These are phyloP conservation scores for Phrynocephalus vlangalii DNA, from an alignment of 2,797 vertebrate genomes.

Conservation along the genomic window DNA sequence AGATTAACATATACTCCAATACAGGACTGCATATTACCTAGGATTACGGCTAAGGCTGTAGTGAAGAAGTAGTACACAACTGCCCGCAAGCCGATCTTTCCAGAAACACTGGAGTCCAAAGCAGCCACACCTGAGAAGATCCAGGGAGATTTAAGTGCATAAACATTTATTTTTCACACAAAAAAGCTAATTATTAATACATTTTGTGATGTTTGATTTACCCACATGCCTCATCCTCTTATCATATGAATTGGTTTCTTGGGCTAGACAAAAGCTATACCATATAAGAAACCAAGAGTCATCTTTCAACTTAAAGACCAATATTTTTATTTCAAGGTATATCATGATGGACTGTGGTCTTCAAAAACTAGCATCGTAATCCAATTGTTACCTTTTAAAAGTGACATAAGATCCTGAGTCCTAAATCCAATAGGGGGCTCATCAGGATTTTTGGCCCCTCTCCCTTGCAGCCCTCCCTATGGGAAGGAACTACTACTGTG, in stretches of 20 bases:
- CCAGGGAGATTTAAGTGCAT: slow-evolving; percentile 16
- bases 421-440: too few species aligned
- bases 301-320: background rate
- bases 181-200: background rate
- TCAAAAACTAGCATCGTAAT: background rate
- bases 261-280: background rate
- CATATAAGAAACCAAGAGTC: background rate
- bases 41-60: slow-evolving; percentile 91
- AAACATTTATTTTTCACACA: slow-evolving; percentile 2
- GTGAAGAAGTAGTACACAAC: slow-evolving; percentile 94
- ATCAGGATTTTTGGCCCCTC: too few species aligned
- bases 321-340: too few species aligned
- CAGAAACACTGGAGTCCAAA: slow-evolving; percentile 94
- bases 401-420: background rate
- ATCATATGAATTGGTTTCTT: background rate
- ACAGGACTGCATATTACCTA: slow-evolving; percentile 81
- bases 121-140: slow-evolving; percentile 89
- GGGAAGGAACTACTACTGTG: too few species aligned
- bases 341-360: background rate
- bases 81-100: slow-evolving; percentile 93
- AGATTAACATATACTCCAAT: slow-evolving; percentile 29
- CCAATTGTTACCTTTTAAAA: background rate
- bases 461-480: too few species aligned
- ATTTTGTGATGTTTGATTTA: slow-evolving; percentile 18
- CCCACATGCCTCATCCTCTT: slow-evolving; percentile 29